Evolutionary conservation across 2,888 invertebrate genomes (phyloP), one percentile per base, ranked within the genome.

Genomic region (Calameuta idolon): DNA sequence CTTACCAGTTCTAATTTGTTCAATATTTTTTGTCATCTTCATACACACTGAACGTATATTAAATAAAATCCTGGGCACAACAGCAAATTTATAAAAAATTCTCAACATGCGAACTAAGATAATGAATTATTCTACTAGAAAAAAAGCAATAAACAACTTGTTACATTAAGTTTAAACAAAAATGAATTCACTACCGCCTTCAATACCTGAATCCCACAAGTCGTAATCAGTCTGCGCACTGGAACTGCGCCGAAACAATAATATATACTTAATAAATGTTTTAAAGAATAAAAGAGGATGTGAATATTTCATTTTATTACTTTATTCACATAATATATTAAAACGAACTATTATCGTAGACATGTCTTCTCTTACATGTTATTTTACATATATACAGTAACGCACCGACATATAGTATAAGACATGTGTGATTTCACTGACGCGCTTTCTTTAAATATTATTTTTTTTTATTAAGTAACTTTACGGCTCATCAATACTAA

Each of bases 1-100:
- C 91, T 93, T 93, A 76, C 89, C 89, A 34, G 82, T 80, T 79
- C 82, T 86, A 83, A 87, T 86, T 80, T 79, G 82, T 30, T 75
- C 76, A 79, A 69, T 79, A 79, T 75, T 71, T 68, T 37, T 76
- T 34, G 23, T 75, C 75, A 77, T 77, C 73, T 76, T 79, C 69
- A 74, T 75, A 55, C 34, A 69, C 76, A 15, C 9, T 71, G 71
- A 71, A 71, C 34, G 12, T 71, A 15, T 4, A 33, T 15, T 31
- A 33, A 71, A 71, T 71, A 71, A 12, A 71, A 31, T 30, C 55
- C 9, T 55, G 15, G 55, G 55, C 23, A 55, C 55, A 55, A 23
- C 23, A 23, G 31, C 31, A 71, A 31, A 71, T 5, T 23, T 34
- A 71, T 31, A 31, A 31, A 71, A 55, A 55, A 55, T 23, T 23